Evolutionary conservation across 2,797 vertebrate genomes (phyloP).

Genomic region (Onychomys leucogaster): DNA sequence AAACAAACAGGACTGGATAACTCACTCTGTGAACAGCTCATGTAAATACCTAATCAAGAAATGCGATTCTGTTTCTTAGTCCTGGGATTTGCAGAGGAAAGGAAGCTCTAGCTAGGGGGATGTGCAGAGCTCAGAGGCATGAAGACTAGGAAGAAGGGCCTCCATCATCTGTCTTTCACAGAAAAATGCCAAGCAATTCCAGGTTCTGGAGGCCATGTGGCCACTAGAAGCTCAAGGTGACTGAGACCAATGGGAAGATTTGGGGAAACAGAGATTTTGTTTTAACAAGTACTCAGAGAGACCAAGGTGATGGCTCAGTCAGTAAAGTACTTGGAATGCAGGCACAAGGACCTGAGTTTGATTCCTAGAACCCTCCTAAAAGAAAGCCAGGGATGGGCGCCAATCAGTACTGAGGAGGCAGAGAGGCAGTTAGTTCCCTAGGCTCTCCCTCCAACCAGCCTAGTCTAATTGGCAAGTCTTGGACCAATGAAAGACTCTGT

Average conservation of each 20-base stretch:
- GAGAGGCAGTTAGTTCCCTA: no score
- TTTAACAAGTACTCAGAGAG: background rate
- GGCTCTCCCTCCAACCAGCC: background rate
- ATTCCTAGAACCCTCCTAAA: background rate
- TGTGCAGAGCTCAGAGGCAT: rapidly evolving
- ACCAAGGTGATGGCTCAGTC: background rate
- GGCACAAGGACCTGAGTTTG: background rate
- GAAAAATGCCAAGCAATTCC: background rate
- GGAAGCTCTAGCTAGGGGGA: background rate
- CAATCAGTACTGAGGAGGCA: no score
- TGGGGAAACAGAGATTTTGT: background rate
- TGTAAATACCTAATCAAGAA: background rate
- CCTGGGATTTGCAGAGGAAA: background rate
- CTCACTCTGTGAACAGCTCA: background rate
- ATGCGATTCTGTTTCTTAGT: background rate
- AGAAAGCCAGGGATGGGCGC: background rate
- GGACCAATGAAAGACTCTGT: background rate
- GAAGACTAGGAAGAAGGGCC: background rate
- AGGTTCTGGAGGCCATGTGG: background rate
- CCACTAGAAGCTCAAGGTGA: background rate
- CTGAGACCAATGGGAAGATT: background rate
- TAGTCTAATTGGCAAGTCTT: background rate
- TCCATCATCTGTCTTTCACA: background rate
- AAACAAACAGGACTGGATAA: background rate
- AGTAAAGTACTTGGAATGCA: background rate